phyloP scores from a whole-genome alignment of 2,113 vertebrate species.

The Aptenodytes forsteri region DNA sequence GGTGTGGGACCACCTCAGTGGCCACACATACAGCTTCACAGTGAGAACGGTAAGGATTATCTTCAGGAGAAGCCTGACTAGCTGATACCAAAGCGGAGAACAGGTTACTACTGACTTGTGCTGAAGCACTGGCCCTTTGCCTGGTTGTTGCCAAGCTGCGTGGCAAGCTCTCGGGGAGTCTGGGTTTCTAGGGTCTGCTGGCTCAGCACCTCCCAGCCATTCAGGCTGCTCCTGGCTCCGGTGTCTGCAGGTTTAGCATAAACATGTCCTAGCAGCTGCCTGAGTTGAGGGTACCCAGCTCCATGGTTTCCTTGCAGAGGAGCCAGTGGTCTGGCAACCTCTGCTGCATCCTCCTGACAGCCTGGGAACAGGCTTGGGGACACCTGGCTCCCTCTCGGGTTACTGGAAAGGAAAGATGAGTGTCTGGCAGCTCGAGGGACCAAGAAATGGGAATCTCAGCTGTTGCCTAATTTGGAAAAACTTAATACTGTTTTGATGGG shows the following conservation, averaged over 20 bases:
- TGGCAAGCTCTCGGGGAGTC: not conserved
- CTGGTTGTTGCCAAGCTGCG: not conserved
- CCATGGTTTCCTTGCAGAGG: not conserved
- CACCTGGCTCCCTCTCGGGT: not conserved
- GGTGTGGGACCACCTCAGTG: not conserved
- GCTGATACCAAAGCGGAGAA: not conserved
- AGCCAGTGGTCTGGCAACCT: not conserved
- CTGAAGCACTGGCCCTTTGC: not conserved
- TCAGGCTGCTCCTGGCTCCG: not conserved
- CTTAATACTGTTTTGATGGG: not conserved
- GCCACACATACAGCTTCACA: not conserved
- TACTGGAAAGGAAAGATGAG: not conserved
- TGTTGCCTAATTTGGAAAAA: not conserved
- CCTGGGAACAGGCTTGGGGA: not conserved
- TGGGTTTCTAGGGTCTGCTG: not conserved
- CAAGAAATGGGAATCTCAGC: not conserved
- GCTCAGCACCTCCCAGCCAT: not conserved
- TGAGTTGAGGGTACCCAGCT: not conserved
- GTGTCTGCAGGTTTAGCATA: not conserved
- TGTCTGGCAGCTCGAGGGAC: not conserved
- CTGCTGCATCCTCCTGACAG: not conserved
- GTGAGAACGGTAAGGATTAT: not conserved
- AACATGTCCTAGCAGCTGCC: not conserved
- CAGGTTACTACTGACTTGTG: not conserved
- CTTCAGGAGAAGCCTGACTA: not conserved